phyloP scores from a whole-genome alignment of 2,888 invertebrate species.

The Brenthis hecate region DNA sequence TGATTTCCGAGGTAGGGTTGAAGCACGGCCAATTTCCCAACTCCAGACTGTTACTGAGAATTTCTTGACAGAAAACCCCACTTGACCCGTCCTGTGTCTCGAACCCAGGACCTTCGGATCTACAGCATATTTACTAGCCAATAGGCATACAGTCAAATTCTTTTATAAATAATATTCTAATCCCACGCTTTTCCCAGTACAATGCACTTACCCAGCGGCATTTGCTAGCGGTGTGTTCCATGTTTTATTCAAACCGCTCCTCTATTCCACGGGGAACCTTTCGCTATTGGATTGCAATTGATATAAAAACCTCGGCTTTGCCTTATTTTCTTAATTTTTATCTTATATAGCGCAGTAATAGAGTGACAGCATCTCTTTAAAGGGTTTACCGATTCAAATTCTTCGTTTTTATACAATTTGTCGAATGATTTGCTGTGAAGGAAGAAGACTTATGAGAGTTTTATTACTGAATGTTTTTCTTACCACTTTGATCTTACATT shows the following conservation, averaged over 20 bases:
- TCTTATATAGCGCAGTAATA: constrained; percentile 13
- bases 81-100: too few species aligned
- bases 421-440: constrained; percentile 8
- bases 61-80: too few species aligned
- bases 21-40: too few species aligned
- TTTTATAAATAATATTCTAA: background rate
- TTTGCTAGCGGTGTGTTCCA: constrained; percentile 22
- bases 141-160: background rate
- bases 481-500: background rate
- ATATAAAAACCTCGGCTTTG: constrained; percentile 18
- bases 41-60: too few species aligned
- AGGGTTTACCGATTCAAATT: constrained; percentile 11
- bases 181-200: constrained; percentile 16
- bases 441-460: background rate
- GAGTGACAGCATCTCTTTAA: constrained; percentile 7
- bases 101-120: too few species aligned
- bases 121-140: background rate
- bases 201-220: constrained; percentile 18
- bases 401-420: constrained; percentile 13
- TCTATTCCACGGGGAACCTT: constrained; percentile 31
- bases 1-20: too few species aligned
- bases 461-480: background rate
- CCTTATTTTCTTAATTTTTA: constrained; percentile 21
- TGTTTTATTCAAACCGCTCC: constrained; percentile 31
- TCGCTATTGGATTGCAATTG: constrained; percentile 17